A percentile compares a stretch with the other conserved stretches of the same genome.
These are phyloP conservation scores for Pogonognathellus flavescens DNA, from an alignment of 1,140 invertebrate genomes.

Conservation along the genomic window DNA sequence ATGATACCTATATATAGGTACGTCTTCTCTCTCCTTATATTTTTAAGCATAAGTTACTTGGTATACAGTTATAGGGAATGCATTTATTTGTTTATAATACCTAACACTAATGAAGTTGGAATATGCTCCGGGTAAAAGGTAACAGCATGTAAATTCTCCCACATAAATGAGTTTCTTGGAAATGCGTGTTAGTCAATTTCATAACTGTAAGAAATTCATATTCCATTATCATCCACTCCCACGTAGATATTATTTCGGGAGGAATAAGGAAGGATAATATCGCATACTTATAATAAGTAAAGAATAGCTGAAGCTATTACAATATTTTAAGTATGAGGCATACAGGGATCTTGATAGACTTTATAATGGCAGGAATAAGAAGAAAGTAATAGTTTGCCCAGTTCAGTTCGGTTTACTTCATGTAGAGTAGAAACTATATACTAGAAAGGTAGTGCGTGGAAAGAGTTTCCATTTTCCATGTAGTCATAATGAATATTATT, in stretches of 20 bases:
- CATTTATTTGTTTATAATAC: conserved; percentile 38
- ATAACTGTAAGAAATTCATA: not conserved
- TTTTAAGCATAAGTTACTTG: no score
- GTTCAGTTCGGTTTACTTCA: no score
- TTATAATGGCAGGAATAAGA: no score
- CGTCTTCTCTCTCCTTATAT: no score
- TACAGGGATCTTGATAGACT: no score
- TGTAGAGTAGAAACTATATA: no score
- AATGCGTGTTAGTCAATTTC: not conserved
- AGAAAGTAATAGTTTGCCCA: no score
- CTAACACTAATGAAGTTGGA: conserved; percentile 32
- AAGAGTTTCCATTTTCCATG: not conserved
- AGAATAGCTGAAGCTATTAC: no score
- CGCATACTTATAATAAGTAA: no score
- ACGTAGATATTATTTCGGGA: not conserved
- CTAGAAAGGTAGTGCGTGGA: no score
- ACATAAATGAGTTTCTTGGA: conserved; percentile 33
- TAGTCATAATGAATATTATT: conserved; percentile 52
- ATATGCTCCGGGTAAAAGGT: conserved; percentile 31
- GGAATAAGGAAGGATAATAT: not conserved
- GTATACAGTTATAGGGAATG: not conserved
- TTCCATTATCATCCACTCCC: conserved; percentile 10
- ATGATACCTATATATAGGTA: no score
- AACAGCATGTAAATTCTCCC: conserved; percentile 33
- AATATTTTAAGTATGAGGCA: no score